These are phyloP conservation scores for Trididemnum miniatum DNA, from an alignment of 23 tunicate genomes.

Conservation along the genomic window DNA sequence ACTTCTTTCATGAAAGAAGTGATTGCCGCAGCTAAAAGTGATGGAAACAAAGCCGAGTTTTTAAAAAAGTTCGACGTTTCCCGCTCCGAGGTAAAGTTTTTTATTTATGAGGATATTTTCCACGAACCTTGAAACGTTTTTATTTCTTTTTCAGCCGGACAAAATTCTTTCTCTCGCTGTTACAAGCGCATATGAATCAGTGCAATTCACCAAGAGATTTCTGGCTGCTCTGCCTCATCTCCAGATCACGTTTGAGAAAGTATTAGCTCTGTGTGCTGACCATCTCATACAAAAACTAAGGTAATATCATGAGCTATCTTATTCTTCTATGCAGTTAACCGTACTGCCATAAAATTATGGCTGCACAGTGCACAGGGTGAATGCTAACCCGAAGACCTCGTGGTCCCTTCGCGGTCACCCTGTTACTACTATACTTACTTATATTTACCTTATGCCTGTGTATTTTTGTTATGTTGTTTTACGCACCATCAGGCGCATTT, in stretches of 20 bases:
- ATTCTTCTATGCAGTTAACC: too few relatives aligned
- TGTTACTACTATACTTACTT: too few relatives aligned
- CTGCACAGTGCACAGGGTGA: too few relatives aligned
- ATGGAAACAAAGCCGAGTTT: constrained; percentile 31
- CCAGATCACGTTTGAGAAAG: not conserved
- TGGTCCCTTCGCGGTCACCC: too few relatives aligned
- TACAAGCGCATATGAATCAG: not conserved
- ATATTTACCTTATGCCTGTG: too few relatives aligned
- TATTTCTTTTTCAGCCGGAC: constrained; percentile 13
- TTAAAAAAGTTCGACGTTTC: constrained; percentile 29
- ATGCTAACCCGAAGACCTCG: too few relatives aligned
- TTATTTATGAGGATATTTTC: too few relatives aligned
- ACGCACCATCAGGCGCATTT: too few relatives aligned
- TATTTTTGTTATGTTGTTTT: too few relatives aligned
- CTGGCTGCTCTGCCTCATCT: not conserved
- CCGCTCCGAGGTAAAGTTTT: constrained; percentile 36
- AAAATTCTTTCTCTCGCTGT: not conserved
- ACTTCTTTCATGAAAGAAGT: constrained; percentile 36
- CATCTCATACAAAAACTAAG: not conserved
- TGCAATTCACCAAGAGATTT: constrained; percentile 8
- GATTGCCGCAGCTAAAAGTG: constrained; percentile 7
- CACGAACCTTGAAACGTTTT: too few relatives aligned
- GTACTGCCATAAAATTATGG: too few relatives aligned
- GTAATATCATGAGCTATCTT: too few relatives aligned
- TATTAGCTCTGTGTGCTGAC: not conserved